Percentiles rank a stretch among this genome's conserved stretches.
Conservation (phyloP, 2,113 vertebrate species). For the human (Homo sapiens) region GRCh38 chr1:187048001-187048500, state of each 20-base stretch:
- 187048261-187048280: neutral
- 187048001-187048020: neutral
- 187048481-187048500: neutral
- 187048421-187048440: neutral
- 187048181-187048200: neutral
- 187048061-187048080: neutral
- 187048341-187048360: neutral
- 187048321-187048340: neutral
- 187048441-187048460: neutral
- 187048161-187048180: neutral
- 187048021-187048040: accelerated
- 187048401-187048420: neutral
- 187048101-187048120: neutral
- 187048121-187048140: neutral
- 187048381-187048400: neutral
- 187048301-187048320: neutral
- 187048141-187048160: neutral
- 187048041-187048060: neutral
- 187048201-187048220: neutral
- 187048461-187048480: neutral
- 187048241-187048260: too few relatives aligned
- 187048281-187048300: neutral
- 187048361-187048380: neutral
- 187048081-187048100: neutral
- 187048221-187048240: neutral